Base-by-base conservation (phyloP, 2,888 invertebrate species). In the Boloria euphrosyne region DNA sequence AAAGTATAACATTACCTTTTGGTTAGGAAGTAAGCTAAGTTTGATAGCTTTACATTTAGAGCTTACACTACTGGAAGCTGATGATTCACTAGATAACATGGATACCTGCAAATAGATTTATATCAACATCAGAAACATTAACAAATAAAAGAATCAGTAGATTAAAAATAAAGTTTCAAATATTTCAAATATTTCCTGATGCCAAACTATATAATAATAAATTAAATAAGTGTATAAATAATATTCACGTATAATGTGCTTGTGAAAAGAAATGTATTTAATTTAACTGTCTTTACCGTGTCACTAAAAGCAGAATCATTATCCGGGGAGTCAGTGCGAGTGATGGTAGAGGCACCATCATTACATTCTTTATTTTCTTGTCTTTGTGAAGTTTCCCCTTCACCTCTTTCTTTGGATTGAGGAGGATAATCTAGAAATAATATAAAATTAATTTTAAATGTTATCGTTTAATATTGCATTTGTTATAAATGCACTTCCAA, bases 271-370 rank as follows among this genome's bases (percentile, higher is more conserved):
- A 7, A 31, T 31, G 7, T 10, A 1, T 10, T 38, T 10, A 10
- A 10, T 38, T 38, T 10, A 38, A 38, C 0, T 38, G 10, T 38
- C 31, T 38, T 98, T 67, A 98, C 98, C 71, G 98, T 98, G 89
- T 99, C 99, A 79, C 98, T 98, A 87, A 98, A 99, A 16, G 99
- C 99, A 13, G 98, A 98, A 90, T 99, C 99, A 89, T 98, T 98
- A 89, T 99, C 99, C 0, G 98, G 98, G 62, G 98, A 98, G 80
- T 98, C 98, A 14, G 97, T 96, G 72, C 97, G 94, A 2, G 85
- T 74, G 66, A 89, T 85, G 65, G 76, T 83, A n/a, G 87, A 80
- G 2, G 90, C 79, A 73, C 89, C 75, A 80, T 93, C 83, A 71
- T 76, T 80, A 74, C 81, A 77, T 68, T 89, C 89, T 66, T 89